These are phyloP conservation scores for Hyposmocoma kahamanoa DNA, from an alignment of 1,140 invertebrate species.

Conservation along the genomic window DNA sequence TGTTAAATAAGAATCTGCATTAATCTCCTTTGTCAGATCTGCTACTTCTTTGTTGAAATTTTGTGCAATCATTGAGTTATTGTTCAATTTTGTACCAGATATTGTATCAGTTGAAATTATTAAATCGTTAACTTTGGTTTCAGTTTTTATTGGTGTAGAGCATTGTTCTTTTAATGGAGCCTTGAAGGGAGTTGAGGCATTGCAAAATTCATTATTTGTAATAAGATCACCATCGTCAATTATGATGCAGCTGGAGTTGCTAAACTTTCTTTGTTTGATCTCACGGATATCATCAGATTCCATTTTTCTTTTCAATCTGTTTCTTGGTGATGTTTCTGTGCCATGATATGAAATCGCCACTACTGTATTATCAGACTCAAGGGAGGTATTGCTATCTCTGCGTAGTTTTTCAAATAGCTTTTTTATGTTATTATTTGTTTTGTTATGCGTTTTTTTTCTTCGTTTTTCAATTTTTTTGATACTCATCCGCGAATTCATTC, in stretches of 20 bases:
- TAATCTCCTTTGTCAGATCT: conserved; percentile 45
- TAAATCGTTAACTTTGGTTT: too few relatives aligned
- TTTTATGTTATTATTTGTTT: neutral
- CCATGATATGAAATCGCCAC: neutral
- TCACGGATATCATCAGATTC: too few relatives aligned
- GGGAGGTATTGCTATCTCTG: neutral
- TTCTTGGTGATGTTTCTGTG: too few relatives aligned
- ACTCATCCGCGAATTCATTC: neutral
- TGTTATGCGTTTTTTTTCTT: neutral
- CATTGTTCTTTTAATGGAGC: too few relatives aligned
- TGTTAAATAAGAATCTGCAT: conserved; percentile 44
- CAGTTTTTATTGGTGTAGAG: neutral
- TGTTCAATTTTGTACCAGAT: conserved; percentile 11
- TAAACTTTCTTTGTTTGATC: too few relatives aligned
- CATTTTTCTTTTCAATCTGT: too few relatives aligned
- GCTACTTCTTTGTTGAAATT: conserved; percentile 25
- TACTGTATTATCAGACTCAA: neutral
- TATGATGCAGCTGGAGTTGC: too few relatives aligned
- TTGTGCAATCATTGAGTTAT: conserved; percentile 8
- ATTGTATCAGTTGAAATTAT: too few relatives aligned
- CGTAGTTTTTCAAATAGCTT: neutral
- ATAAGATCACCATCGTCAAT: too few relatives aligned
- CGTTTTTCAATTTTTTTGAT: neutral
- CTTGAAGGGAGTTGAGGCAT: too few relatives aligned
- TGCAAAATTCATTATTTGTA: too few relatives aligned